Base-by-base conservation (phyloP, 2,888 invertebrate genomes). In the Agonopterix heracliana region DNA sequence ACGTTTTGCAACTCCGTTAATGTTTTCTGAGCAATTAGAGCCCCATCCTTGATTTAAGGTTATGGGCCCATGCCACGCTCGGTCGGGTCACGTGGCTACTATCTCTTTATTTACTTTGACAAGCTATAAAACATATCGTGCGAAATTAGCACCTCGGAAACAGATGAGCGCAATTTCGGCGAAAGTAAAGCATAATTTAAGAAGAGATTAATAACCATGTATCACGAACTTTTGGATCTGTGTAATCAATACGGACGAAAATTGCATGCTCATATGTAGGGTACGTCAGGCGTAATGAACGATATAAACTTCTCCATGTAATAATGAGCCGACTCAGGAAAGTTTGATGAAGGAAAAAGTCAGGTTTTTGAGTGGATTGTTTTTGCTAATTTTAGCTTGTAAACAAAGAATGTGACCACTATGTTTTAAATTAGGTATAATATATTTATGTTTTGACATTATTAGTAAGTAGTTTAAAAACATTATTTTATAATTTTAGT, bases 1-100 rank as follows among this genome's bases (percentile, higher is more conserved):
- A 51, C 45, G 49, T 42, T 47, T 56, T 62, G 64, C 61, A 68
- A 61, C 67, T 71, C 70, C 62, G 78, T 73, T 80, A 83, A 82
- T 84, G 84, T 82, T 81, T 81, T 84, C 80, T 77, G 66, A 79
- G 80, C 86, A 86, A 87, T 87, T 86, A 86, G 84, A 76, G 74
- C 80, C 74, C 77, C 74, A 76, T 82, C 71, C 72, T 73, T 86
- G 85, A 84, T 86, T 84, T 83, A 81, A 80, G 82, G 81, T 84
- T 81, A 83, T 82, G 74, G 77, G 64, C 66, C 54, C 63, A 66
- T 58, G 66, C 67, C 73, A 72, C 75, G 76, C 75, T 68, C 67
- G 74, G 58, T 56, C 68, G 67, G 78, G 84, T 82, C 86, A 83
- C 85, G 85, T 81, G 84, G 77, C 77, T 61, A 65, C 79, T 80